Conservation (phyloP, 2,797 vertebrate species). For the Enteromius afrohamiltoni region DNA sequence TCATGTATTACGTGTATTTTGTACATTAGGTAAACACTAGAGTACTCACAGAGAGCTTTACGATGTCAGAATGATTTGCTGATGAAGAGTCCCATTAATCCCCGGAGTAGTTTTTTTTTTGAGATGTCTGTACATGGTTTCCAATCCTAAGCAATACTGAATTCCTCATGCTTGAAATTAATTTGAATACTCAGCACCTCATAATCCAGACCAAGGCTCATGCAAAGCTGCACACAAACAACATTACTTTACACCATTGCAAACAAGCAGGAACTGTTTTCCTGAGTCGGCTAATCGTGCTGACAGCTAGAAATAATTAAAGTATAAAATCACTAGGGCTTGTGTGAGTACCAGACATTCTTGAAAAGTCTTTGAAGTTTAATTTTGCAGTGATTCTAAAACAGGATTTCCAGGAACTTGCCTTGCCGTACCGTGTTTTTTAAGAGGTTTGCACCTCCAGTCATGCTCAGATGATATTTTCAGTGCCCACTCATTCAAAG, state of each 20-base stretch:
- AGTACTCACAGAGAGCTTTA: conserved; percentile 3
- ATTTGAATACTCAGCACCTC: conserved; percentile 65
- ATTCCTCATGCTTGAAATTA: conserved; percentile 66
- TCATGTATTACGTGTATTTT: conserved; percentile 68
- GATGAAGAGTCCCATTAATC: conserved; percentile 63
- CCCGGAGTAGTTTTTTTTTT: conserved; percentile 34
- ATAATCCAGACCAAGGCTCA: conserved; percentile 62
- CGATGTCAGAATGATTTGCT: conserved; percentile 48
- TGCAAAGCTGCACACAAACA: conserved; percentile 65
- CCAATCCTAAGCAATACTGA: conserved; percentile 64
- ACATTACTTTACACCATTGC: conserved; percentile 64
- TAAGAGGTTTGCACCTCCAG: not conserved
- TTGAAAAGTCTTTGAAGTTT: conserved; percentile 25
- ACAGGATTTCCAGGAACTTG: not conserved
- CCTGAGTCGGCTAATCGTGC: conserved; percentile 52
- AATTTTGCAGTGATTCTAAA: conserved; percentile 7
- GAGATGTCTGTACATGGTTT: conserved; percentile 55
- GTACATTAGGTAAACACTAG: conserved; percentile 35
- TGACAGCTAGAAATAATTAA: conserved; percentile 47
- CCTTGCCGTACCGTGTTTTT: not conserved
- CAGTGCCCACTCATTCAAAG: conserved; percentile 6
- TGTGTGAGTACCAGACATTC: conserved; percentile 21
- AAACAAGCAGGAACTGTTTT: conserved; percentile 53
- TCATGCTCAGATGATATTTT: not conserved
- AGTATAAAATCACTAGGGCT: conserved; percentile 40